These are phyloP conservation scores for Diogma glabrata DNA, from an alignment of 2,888 invertebrate species.

Conservation along the genomic window DNA sequence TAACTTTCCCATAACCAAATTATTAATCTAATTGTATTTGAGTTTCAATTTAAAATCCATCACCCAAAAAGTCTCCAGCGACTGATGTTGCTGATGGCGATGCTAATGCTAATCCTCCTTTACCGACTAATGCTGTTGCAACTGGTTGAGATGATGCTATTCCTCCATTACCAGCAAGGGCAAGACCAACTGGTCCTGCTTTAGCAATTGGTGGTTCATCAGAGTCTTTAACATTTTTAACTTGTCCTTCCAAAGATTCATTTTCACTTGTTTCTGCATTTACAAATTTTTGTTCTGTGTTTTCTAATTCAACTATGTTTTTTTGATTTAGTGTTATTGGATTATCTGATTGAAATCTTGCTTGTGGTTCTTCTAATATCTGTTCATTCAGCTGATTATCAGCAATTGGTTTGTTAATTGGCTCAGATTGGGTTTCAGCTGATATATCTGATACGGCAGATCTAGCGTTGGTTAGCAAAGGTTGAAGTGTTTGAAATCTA, in stretches of 20 bases:
- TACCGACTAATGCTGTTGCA: conserved; percentile 40
- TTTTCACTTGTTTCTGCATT: not conserved
- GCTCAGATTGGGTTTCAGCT: not conserved
- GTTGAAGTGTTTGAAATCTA: conserved; percentile 20
- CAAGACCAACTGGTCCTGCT: conserved; percentile 39
- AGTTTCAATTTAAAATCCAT: conserved; percentile 27
- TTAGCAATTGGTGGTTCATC: conserved; percentile 36
- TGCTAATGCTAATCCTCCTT: conserved; percentile 38
- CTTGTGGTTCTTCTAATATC: not conserved
- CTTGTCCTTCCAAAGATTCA: not conserved
- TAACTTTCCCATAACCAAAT: conserved; percentile 1
- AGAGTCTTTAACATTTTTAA: conserved; percentile 3
- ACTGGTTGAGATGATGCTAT: conserved; percentile 39
- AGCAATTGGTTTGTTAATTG: conserved; percentile 12
- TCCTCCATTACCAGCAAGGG: conserved; percentile 40
- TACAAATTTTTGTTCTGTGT: not conserved
- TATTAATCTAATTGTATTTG: not conserved
- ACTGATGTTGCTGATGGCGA: conserved; percentile 42
- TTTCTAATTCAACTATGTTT: conserved; percentile 26
- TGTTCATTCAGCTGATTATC: not conserved
- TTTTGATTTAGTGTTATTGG: conserved; percentile 7
- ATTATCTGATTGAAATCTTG: conserved; percentile 6
- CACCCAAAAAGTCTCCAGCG: conserved; percentile 30
- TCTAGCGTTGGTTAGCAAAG: conserved; percentile 18
- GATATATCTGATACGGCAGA: conserved; percentile 11